Evolutionary conservation across 1,140 invertebrate genomes (phyloP).

Genomic region (Rhopalosiphum padi): DNA sequence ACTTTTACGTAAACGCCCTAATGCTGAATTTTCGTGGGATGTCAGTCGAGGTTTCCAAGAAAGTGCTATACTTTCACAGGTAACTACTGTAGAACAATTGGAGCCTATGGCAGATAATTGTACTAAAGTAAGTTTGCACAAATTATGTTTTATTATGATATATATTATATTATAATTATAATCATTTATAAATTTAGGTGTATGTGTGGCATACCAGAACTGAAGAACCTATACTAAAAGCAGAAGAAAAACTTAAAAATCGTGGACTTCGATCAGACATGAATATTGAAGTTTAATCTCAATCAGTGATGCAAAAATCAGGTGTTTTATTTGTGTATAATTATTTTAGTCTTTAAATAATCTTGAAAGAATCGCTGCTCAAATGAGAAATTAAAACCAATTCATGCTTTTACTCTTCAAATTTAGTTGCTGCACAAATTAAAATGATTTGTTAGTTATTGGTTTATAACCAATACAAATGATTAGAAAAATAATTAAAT

Average conservation of each 20-base stretch:
- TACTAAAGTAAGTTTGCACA: conserved; percentile 72
- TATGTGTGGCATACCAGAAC: conserved; percentile 98
- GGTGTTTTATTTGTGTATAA: background rate
- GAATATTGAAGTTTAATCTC: conserved; percentile 77
- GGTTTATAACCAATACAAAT: background rate
- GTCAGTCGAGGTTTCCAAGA: conserved; percentile 91
- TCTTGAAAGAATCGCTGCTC: background rate
- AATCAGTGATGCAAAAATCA: background rate
- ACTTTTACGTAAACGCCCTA: conserved; percentile 76
- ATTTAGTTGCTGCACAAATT: background rate
- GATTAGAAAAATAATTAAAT: background rate
- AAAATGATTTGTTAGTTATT: background rate
- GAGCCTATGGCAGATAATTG: conserved; percentile 90
- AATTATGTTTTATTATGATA: background rate
- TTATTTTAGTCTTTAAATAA: background rate
- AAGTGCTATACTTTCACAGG: conserved; percentile 83
- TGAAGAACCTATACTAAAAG: conserved; percentile 78
- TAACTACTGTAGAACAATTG: conserved; percentile 78
- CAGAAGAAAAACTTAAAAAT: conserved; percentile 69
- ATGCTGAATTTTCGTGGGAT: conserved; percentile 78
- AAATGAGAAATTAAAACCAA: background rate
- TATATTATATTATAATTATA: background rate
- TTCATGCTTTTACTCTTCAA: background rate
- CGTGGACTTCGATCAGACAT: conserved; percentile 70
- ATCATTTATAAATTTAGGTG: conserved; percentile 67